Percentiles rank a stretch among this genome's conserved stretches.
These are phyloP conservation scores for Halcyon malimbica DNA, from an alignment of 2,113 vertebrate species.

Conservation along the genomic window DNA sequence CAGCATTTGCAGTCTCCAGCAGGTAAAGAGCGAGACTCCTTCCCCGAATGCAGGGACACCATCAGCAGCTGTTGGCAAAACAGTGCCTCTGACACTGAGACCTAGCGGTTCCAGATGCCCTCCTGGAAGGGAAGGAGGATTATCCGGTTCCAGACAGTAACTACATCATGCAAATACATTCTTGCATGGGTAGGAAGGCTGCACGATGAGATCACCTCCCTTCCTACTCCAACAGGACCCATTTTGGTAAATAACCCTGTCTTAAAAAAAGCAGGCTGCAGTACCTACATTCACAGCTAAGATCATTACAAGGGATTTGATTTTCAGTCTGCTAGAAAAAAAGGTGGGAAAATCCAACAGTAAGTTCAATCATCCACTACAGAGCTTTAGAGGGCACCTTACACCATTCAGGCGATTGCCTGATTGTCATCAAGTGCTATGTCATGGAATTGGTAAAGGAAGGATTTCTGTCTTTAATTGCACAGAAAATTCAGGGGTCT, in stretches of 20 bases:
- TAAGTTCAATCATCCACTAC: not conserved
- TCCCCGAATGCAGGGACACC: accelerated
- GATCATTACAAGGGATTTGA: not conserved
- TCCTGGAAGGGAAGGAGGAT: not conserved
- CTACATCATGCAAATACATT: not conserved
- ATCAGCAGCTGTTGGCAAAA: not conserved
- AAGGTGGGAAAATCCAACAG: not conserved
- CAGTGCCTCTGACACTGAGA: not conserved
- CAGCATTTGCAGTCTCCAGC: not conserved
- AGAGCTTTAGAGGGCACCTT: not conserved
- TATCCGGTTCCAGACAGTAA: not conserved
- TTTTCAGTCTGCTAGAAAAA: not conserved
- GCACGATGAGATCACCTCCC: not conserved
- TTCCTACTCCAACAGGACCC: not conserved
- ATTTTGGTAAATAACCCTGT: not conserved
- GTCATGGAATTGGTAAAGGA: not conserved
- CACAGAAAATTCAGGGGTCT: not conserved
- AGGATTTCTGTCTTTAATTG: not conserved
- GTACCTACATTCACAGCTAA: not conserved
- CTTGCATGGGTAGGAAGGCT: not conserved
- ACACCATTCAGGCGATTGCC: not conserved
- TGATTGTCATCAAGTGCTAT: not conserved
- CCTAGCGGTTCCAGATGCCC: not conserved
- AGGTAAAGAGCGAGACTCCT: not conserved
- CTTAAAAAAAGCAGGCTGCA: not conserved